Percentiles rank a stretch among this genome's conserved stretches.
Conservation (phyloP, 2,797 vertebrate species). For the Pseudochirops cupreus region DNA sequence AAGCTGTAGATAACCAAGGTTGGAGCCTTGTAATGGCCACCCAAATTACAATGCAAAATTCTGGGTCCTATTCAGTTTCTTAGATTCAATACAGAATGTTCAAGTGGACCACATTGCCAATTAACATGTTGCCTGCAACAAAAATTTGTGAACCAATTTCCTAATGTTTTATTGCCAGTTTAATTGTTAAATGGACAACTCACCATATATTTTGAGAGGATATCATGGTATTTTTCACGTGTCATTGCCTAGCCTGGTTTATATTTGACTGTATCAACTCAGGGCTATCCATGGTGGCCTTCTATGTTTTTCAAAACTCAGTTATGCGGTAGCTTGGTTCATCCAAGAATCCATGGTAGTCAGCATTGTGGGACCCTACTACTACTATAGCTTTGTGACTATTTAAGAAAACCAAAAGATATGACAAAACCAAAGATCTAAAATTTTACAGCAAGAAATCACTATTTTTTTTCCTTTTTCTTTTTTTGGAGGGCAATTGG, state of each 20-base stretch:
- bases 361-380: constrained; percentile 94
- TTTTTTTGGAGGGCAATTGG: too few species aligned
- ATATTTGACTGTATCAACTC: constrained; percentile 96
- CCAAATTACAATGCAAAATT: constrained; percentile 98
- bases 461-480: too few species aligned
- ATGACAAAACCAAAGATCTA: too few species aligned
- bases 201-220: constrained; percentile 97
- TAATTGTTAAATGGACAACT: constrained; percentile 97
- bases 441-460: too few species aligned
- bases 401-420: constrained; percentile 73
- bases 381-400: constrained; percentile 87
- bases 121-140: constrained; percentile 97
- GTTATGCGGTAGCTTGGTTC: constrained; percentile 98
- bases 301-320: constrained; percentile 95
- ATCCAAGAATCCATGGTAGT: constrained; percentile 97
- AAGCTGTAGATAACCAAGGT: constrained; percentile 97
- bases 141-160: constrained; percentile 96
- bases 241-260: constrained; percentile 98
- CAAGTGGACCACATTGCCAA: constrained; percentile 95
- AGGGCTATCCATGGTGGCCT: constrained; percentile 95
- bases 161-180: constrained; percentile 97
- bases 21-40: constrained; percentile 99
- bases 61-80: constrained; percentile 96
- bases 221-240: constrained; percentile 99
- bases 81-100: constrained; percentile 96